These are phyloP conservation scores for Heterohyrax brucei DNA, from an alignment of 2,797 vertebrate species.

Conservation along the genomic window DNA sequence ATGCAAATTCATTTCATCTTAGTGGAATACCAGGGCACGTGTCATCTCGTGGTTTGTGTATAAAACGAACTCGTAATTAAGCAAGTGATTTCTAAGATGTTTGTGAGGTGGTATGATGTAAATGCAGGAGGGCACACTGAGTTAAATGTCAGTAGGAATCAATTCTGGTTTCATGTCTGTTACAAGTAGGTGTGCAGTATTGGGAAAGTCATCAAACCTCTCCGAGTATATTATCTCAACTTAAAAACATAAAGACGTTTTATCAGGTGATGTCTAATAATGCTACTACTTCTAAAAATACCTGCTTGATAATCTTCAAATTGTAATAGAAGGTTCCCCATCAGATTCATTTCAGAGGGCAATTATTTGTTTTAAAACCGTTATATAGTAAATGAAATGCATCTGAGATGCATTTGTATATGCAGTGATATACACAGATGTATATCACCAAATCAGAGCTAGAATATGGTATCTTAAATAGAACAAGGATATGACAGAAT, in stretches of 20 bases:
- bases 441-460: background rate
- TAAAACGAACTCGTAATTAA: background rate
- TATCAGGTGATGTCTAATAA: conserved; percentile 25
- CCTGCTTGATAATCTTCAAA: background rate
- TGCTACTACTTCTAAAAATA: background rate
- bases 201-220: background rate
- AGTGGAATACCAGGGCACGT: background rate
- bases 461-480: background rate
- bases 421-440: no score
- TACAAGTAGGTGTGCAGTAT: background rate
- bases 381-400: conserved; percentile 10
- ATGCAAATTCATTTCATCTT: background rate
- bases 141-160: background rate
- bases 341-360: background rate
- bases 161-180: background rate
- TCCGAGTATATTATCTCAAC: background rate
- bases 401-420: background rate
- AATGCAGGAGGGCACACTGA: background rate
- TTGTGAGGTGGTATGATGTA: background rate
- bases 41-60: background rate
- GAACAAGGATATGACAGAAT: background rate
- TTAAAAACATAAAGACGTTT: background rate
- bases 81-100: background rate
- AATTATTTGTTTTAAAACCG: background rate
- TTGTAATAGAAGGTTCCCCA: background rate